Conservation (phyloP, 2,113 vertebrate species). For the Canis aureus region DNA sequence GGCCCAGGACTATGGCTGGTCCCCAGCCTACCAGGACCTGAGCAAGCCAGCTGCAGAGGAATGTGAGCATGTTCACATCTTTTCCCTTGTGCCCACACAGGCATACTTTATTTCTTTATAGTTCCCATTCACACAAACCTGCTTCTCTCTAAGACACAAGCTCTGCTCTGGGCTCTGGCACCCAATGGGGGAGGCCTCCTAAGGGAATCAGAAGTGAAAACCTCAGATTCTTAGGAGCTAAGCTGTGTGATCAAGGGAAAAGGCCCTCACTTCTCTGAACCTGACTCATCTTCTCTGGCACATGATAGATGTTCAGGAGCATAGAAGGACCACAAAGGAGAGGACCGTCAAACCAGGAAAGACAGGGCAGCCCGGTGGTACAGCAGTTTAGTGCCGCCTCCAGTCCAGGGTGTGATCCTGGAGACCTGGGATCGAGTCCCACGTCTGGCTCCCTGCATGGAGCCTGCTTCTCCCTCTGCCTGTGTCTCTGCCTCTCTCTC, state of each 20-base stretch:
- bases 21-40: conserved; percentile 9
- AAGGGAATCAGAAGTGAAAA: conserved; percentile 20
- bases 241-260: neutral
- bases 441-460: too few species aligned
- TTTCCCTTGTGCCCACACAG: neutral
- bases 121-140: conserved; percentile 51
- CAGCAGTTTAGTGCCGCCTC: too few species aligned
- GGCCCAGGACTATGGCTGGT: neutral
- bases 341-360: neutral
- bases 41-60: conserved; percentile 34
- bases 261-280: neutral
- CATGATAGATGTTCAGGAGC: neutral
- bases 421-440: too few species aligned
- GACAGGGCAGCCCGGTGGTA: neutral
- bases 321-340: neutral
- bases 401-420: too few species aligned
- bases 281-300: neutral
- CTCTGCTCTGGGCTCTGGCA: conserved; percentile 4
- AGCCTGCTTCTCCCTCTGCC: too few species aligned
- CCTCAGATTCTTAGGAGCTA: neutral
- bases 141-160: conserved; percentile 39
- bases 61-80: neutral
- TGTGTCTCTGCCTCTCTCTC: too few species aligned
- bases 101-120: conserved; percentile 67
- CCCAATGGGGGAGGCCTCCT: neutral